Base-by-base conservation (phyloP, 2,113 vertebrate genomes). In the Oncorhynchus keta region DNA sequence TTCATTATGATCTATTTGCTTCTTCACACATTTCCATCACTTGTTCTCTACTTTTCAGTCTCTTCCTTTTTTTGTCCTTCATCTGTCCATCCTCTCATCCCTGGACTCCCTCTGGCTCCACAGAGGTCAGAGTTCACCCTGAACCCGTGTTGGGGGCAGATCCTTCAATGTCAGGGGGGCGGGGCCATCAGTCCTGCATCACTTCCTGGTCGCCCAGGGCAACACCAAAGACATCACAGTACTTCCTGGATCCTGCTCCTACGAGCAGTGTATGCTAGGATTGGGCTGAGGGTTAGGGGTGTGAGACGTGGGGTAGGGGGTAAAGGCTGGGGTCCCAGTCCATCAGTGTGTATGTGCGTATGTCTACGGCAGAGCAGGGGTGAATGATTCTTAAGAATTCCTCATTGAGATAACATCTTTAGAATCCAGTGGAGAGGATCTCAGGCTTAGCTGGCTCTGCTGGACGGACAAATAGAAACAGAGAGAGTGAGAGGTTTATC, bases 191-290 rank as follows among this genome's bases (percentile, higher is more conserved):
- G 61, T 3, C 77, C 68, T 51, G 69, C 45, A 30, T 67, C 18
- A 3, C 59, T 39, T 68, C 39, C 68, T 71, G 57, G 20, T 32
- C n/a, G 70, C 74, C 71, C 72, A 22, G 66, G 59, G 57, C 30
- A 66, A 74, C 55, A 70, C 67, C 69, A 35, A 81, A 13, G 18
- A 69, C 71, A 66, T 67, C 49, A 75, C 2, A 78, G 79, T 76
- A 72, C 79, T 70, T 71, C 76, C 39, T 57, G 74, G 76, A 70
- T 78, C 84, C 28, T 66, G 76, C 67, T 81, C 80, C 61, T 35
- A 64, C 66, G 77, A 68, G 61, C 80, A 78, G 87, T 86, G 85
- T 86, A 90, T 87, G 85, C 84, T 78, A 87, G 86, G 82, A 77
- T 70, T 79, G 66, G 78, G 83, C 75, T 79, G 12, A 55, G 16